Evolutionary conservation across 2,888 invertebrate genomes (phyloP), one percentile per base, ranked within the genome.

Genomic region (Chrysotoxum bicinctum): DNA sequence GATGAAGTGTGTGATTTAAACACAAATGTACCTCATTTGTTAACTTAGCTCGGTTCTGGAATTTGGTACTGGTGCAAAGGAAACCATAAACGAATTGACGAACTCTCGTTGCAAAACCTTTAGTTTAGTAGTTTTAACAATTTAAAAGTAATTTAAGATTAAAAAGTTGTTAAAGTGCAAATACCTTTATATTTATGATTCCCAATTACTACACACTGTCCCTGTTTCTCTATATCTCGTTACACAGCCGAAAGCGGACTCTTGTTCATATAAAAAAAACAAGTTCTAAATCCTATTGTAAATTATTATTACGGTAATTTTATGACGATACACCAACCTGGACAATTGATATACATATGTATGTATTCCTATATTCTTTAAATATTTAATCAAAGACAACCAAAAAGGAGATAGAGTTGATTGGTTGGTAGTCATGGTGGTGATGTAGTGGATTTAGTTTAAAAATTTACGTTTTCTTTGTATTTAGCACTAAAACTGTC

Each of bases 1-100:
- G 81, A 76, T 76, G 64, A 45, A 56, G 54, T 75, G 80, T 48
- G 75, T 64, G 16, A 43, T 66, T 60, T 52, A 16, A 52, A 43
- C 73, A 62, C 48, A 69, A 82, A 82, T 78, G 85, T 85, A 85
- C 85, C 85, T 85, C 81, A 81, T 75, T 70, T 73, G 45, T 69
- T 35, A 45, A 23, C 26, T 62, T 54, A 66, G 78, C 45, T 82
- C 72, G 58, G n/a, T 52, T 72, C 64, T 48, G 26, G 50, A 43
- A 74, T n/a, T 45, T 73, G 30, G 70, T 70, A 69, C 50, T 43
- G 75, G 19, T 37, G 66, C 64, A 68, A 50, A 37, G 30, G 64
- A 62, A 70, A 75, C 79, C 84, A 79, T 48, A 81, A 66, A 69
- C 58, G 35, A 14, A 43, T 45, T 26, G 70, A 37, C 45, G 68